Conservation (phyloP, 2,797 vertebrate species). For the Danio jaintianensis region DNA sequence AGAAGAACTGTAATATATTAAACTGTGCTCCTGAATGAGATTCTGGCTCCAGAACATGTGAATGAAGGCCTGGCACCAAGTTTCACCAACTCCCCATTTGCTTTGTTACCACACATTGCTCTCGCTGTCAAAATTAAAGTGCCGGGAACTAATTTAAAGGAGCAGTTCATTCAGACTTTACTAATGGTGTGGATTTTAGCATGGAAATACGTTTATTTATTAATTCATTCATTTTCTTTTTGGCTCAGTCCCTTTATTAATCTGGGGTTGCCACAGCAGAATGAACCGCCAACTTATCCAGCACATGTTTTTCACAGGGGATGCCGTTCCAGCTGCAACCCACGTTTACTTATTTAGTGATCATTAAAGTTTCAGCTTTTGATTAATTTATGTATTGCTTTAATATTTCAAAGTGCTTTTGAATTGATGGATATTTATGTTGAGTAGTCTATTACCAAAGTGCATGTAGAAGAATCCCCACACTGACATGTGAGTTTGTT, state of each 20-base stretch:
- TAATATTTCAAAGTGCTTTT: background rate
- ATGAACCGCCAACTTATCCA: too few relatives aligned
- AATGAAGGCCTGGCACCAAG: slow-evolving; percentile 66
- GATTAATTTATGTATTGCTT: background rate
- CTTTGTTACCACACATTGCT: slow-evolving; percentile 30
- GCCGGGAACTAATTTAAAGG: background rate
- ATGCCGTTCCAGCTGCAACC: too few relatives aligned
- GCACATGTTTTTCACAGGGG: too few relatives aligned
- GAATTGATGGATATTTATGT: background rate
- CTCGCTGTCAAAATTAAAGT: slow-evolving; percentile 3
- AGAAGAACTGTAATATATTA: slow-evolving; percentile 80
- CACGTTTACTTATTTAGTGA: too few relatives aligned
- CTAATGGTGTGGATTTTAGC: background rate
- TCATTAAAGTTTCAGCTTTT: background rate
- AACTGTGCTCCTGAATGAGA: slow-evolving; percentile 79
- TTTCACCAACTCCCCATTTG: slow-evolving; percentile 10
- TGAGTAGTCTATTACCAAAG: background rate
- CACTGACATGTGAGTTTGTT: background rate
- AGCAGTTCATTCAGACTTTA: background rate
- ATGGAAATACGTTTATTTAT: background rate
- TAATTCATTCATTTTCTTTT: too few relatives aligned
- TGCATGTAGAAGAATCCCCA: background rate
- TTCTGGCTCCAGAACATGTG: slow-evolving; percentile 79
- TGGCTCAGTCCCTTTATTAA: too few relatives aligned
- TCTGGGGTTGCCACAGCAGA: too few relatives aligned